A percentile compares a stretch with the other conserved stretches of the same genome.
These are phyloP conservation scores for Andrena camellia DNA, from an alignment of 2,888 invertebrate species.

Conservation along the genomic window DNA sequence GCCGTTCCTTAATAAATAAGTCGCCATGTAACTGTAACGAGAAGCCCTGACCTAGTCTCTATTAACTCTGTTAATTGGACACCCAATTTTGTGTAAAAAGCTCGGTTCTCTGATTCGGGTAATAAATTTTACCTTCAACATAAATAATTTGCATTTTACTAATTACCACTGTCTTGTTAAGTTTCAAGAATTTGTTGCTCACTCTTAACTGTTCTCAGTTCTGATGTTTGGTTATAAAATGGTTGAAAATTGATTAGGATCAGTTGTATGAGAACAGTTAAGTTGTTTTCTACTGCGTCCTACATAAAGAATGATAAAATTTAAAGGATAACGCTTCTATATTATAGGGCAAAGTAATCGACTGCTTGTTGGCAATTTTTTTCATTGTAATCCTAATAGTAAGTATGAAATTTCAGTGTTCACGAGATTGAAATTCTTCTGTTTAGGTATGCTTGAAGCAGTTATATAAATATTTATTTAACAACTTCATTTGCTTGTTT, in stretches of 20 bases:
- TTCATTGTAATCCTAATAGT: not conserved
- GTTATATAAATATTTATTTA: not conserved
- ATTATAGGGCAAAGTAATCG: too few relatives aligned
- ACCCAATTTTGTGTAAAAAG: not conserved
- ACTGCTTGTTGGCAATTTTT: too few relatives aligned
- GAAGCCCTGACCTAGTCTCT: not conserved
- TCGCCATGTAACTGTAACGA: not conserved
- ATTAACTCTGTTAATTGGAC: not conserved
- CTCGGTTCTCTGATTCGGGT: too few relatives aligned
- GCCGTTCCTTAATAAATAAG: not conserved
- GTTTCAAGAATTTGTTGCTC: too few relatives aligned
- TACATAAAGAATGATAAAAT: not conserved
- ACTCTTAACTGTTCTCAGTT: not conserved
- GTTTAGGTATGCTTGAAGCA: not conserved
- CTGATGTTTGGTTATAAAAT: not conserved
- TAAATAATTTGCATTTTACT: too few relatives aligned
- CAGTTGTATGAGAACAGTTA: too few relatives aligned
- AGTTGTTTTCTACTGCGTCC: not conserved
- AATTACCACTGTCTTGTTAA: too few relatives aligned
- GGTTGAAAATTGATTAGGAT: not conserved
- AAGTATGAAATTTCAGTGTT: not conserved
- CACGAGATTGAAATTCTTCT: not conserved
- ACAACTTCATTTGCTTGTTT: not conserved
- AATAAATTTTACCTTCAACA: not conserved
- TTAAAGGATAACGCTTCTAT: too few relatives aligned